phyloP scores from a whole-genome alignment of 37 sponge, comb jelly and placozoan genomes.

The Chondrilla cf. caribensis region DNA sequence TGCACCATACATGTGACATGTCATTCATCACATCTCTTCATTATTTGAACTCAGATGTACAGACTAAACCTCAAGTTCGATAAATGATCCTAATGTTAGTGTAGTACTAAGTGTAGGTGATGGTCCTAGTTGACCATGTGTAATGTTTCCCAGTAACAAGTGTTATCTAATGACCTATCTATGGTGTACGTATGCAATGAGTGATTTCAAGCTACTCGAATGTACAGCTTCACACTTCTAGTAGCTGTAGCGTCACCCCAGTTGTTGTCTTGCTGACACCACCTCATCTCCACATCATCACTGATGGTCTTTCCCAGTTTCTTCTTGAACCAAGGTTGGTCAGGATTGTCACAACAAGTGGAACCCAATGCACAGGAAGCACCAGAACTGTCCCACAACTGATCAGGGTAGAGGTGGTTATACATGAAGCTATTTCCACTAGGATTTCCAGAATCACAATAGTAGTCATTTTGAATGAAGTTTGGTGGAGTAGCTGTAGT shows the following conservation, averaged over 20 bases:
- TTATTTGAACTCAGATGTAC: too few relatives aligned
- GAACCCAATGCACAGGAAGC: conserved; percentile 12
- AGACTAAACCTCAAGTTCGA: too few relatives aligned
- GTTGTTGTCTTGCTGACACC: neutral
- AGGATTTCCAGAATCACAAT: conserved; percentile 21
- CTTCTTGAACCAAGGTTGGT: conserved; percentile 29
- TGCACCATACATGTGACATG: too few relatives aligned
- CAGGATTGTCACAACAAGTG: conserved; percentile 23
- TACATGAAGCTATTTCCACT: neutral
- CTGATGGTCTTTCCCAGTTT: conserved; percentile 5
- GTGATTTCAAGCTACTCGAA: conserved; percentile 2
- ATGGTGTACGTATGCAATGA: neutral
- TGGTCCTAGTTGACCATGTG: too few relatives aligned
- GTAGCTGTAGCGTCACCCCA: neutral
- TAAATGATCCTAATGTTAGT: too few relatives aligned
- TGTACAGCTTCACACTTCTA: neutral
- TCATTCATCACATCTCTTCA: too few relatives aligned
- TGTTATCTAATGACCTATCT: too few relatives aligned
- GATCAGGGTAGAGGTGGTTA: conserved; percentile 4
- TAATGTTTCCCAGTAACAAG: too few relatives aligned
- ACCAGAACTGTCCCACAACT: conserved; percentile 12
- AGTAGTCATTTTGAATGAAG: neutral
- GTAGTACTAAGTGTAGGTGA: too few relatives aligned
- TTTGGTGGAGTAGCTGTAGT: neutral
- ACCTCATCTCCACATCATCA: conserved; percentile 7